Percentiles rank a stretch among this genome's conserved stretches.
Evolutionary conservation across 2,113 vertebrate genomes (phyloP).

Genomic region (Ictalurus punctatus): DNA sequence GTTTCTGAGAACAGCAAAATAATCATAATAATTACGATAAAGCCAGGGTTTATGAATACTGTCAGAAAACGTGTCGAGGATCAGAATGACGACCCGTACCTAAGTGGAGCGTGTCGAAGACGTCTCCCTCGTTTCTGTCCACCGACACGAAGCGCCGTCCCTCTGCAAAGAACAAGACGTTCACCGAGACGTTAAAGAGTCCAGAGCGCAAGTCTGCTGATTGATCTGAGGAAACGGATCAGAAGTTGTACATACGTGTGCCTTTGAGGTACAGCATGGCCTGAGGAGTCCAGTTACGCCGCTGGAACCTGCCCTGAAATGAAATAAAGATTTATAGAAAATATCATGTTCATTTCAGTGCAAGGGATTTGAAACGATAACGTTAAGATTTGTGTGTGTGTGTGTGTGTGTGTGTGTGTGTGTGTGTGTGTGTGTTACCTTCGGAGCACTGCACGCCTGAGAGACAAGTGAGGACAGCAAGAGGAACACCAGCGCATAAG

Average conservation of each 20-base stretch:
- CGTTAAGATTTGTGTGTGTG: background rate
- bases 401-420: background rate
- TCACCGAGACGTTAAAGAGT: background rate
- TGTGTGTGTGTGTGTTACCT: slow-evolving; percentile 1
- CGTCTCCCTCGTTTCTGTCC: slow-evolving; percentile 78
- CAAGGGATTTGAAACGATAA: too few species aligned
- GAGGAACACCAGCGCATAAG: slow-evolving; percentile 69
- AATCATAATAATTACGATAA: background rate
- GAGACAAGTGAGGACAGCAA: slow-evolving; percentile 53
- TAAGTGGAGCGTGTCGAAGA: slow-evolving; percentile 77
- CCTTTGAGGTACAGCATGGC: slow-evolving; percentile 96
- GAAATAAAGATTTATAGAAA: background rate
- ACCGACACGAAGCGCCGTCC: slow-evolving; percentile 88
- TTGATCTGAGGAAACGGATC: background rate
- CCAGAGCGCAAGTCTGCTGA: background rate
- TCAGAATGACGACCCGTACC: slow-evolving; percentile 68
- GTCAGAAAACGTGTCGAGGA: background rate
- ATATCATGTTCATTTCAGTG: background rate
- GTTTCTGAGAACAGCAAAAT: slow-evolving; percentile 74
- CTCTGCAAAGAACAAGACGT: slow-evolving; percentile 71
- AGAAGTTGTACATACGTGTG: slow-evolving; percentile 80
- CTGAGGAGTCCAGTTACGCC: slow-evolving; percentile 95
- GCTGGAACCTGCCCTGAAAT: slow-evolving; percentile 78
- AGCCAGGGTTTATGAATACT: background rate
- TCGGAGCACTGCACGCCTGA: background rate